These are phyloP conservation scores for Paragorgia papillata DNA, from an alignment of 92 coral and sea anemone species.

Conservation along the genomic window DNA sequence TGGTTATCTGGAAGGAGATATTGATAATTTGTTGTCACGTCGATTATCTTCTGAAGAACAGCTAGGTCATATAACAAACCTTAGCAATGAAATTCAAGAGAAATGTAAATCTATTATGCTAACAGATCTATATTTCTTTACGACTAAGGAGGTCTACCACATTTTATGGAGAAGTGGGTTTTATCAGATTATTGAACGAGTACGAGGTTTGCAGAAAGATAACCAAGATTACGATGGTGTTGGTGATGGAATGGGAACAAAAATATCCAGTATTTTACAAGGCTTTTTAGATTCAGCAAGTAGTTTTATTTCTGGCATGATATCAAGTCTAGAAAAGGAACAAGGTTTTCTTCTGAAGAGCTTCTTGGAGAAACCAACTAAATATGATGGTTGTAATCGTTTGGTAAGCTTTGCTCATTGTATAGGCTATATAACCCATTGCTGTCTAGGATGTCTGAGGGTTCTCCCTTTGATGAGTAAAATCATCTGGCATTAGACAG, in stretches of 20 bases:
- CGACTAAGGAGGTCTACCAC: constrained; percentile 80
- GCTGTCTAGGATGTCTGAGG: too few species aligned
- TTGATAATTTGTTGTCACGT: constrained; percentile 23
- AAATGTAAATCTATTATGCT: constrained; percentile 74
- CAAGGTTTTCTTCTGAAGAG: constrained; percentile 17
- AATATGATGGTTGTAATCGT: constrained; percentile 20
- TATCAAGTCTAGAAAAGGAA: constrained; percentile 23
- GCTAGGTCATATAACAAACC: background rate
- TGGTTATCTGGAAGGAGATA: constrained; percentile 20
- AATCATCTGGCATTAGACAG: too few species aligned
- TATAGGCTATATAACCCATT: too few species aligned
- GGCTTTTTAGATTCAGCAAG: constrained; percentile 55
- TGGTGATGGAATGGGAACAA: background rate
- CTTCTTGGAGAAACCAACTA: constrained; percentile 7
- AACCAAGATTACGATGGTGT: background rate
- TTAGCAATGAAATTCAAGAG: constrained; percentile 80
- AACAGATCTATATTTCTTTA: constrained; percentile 74
- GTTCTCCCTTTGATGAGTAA: too few species aligned
- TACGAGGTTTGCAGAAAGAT: constrained; percentile 68
- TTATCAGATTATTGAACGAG: constrained; percentile 86
- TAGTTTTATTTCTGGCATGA: constrained; percentile 2
- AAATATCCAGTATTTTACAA: constrained; percentile 46
- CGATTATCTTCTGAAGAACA: constrained; percentile 15
- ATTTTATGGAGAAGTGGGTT: constrained; percentile 83
- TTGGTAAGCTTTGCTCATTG: constrained; percentile 1